Percentiles rank a stretch among this genome's conserved stretches.
Evolutionary conservation across 2,888 invertebrate genomes (phyloP).

Genomic region (Desoria tigrina): DNA sequence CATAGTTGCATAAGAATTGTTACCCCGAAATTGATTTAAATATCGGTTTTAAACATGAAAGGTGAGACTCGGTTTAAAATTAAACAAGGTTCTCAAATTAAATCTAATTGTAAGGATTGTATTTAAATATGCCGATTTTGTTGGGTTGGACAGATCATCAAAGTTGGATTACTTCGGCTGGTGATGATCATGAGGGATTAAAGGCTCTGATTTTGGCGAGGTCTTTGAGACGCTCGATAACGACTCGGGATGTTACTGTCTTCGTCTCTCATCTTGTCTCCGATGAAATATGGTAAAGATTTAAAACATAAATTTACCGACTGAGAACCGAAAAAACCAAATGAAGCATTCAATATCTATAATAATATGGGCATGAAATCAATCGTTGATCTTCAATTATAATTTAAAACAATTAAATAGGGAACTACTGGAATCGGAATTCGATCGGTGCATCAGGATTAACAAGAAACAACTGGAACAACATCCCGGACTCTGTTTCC

Average conservation of each 20-base stretch:
- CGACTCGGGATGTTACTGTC: slow-evolving; percentile 17
- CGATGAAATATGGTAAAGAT: slow-evolving; percentile 30
- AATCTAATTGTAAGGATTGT: too few relatives aligned
- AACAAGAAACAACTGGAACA: background rate
- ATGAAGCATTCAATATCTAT: too few relatives aligned
- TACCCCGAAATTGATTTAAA: too few relatives aligned
- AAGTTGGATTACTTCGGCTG: slow-evolving; percentile 34
- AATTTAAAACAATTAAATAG: background rate
- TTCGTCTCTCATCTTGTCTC: slow-evolving; percentile 26
- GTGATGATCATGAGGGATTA: slow-evolving; percentile 20
- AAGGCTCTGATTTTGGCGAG: slow-evolving; percentile 32
- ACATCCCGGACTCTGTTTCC: background rate
- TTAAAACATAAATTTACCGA: too few relatives aligned
- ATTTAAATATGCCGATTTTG: too few relatives aligned
- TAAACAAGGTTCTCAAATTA: too few relatives aligned
- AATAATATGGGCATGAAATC: too few relatives aligned
- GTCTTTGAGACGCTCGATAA: slow-evolving; percentile 25
- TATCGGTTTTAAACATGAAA: too few relatives aligned
- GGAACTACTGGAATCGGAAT: background rate
- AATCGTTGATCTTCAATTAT: too few relatives aligned
- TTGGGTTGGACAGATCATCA: background rate
- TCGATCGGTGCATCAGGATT: slow-evolving; percentile 1
- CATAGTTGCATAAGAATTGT: too few relatives aligned
- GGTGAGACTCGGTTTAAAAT: too few relatives aligned
- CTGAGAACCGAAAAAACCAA: too few relatives aligned